Evolutionary conservation across 2,888 invertebrate genomes (phyloP), one percentile per base, ranked within the genome.

Genomic region (Peribatodes rhomboidaria): DNA sequence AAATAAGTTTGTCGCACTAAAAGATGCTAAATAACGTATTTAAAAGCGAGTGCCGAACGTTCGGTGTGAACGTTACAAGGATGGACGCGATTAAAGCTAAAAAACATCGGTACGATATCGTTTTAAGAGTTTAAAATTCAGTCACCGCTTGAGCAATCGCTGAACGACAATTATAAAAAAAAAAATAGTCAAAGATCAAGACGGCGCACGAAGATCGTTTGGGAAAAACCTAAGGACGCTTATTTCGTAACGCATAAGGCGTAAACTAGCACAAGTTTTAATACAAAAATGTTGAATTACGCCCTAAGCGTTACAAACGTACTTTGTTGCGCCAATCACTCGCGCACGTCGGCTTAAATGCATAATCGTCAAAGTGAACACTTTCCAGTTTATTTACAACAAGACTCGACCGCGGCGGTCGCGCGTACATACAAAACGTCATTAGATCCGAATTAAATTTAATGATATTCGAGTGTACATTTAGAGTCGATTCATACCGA

Each of bases 381-480:
- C 92, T 88, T 89, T 87, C 81, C 83, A 88, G 84, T 84, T 82
- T 90, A 92, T 90, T 71, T 90, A 92, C 89, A 92, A 81, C 92
- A 81, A 85, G 83, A 86, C 80, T 77, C 78, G 83, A 81, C 83
- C 81, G 73, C 72, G 69, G 56, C 67, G 81, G 82, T 74, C 83
- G 73, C 81, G 78, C 81, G 77, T 79, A 81, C 79, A 76, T 73
- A 76, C 74, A 84, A 84, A 85, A 82, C 79, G 76, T 80, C 79
- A 79, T 82, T 79, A 81, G 80, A 83, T 85, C 82, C 85, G 85
- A 87, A 86, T 83, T 83, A 82, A 82, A 85, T 83, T 82, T 81
- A 85, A 86, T 85, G 87, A 89, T 92, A 91, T 92, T 92, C 92
- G 92, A 92, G 92, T 89, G 89, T 87, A 90, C 88, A 89, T 90